Conservation (phyloP, 2,113 vertebrate species). For the Seriola quinqueradiata region DNA sequence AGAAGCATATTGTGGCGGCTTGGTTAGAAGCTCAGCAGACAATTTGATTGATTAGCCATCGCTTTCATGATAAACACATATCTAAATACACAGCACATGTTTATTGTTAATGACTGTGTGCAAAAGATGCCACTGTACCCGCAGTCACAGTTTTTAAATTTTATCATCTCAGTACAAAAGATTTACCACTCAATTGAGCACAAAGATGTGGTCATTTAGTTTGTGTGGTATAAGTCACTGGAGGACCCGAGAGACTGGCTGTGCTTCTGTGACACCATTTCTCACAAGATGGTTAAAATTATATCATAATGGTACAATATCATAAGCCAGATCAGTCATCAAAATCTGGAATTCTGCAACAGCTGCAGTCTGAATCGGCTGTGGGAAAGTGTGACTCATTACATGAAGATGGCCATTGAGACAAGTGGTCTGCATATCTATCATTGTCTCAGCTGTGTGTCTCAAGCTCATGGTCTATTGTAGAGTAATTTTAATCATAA, state of each 20-base stretch:
- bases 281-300: constrained; percentile 36
- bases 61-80: not conserved
- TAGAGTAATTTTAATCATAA: constrained; percentile 32
- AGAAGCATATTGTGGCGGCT: not conserved
- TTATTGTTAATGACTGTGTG: not conserved
- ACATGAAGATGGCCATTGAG: constrained; percentile 28
- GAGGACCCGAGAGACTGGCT: constrained; percentile 5
- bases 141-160: not conserved
- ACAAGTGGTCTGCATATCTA: constrained; percentile 27
- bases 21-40: not conserved
- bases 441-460: constrained; percentile 5
- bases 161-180: not conserved
- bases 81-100: not conserved
- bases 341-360: constrained; percentile 32
- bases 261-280: not conserved
- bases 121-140: not conserved
- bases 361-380: constrained; percentile 54
- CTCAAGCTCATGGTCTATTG: constrained; percentile 23
- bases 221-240: not conserved
- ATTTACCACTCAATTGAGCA: not conserved
- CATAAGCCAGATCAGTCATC: constrained; percentile 38
- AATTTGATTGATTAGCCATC: not conserved
- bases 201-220: not conserved
- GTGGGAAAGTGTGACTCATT: constrained; percentile 57
- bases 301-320: constrained; percentile 30